Percentiles rank a stretch among this genome's conserved stretches.
Conservation (phyloP, 2,797 vertebrate species). For the Rhyacichthys aspro region DNA sequence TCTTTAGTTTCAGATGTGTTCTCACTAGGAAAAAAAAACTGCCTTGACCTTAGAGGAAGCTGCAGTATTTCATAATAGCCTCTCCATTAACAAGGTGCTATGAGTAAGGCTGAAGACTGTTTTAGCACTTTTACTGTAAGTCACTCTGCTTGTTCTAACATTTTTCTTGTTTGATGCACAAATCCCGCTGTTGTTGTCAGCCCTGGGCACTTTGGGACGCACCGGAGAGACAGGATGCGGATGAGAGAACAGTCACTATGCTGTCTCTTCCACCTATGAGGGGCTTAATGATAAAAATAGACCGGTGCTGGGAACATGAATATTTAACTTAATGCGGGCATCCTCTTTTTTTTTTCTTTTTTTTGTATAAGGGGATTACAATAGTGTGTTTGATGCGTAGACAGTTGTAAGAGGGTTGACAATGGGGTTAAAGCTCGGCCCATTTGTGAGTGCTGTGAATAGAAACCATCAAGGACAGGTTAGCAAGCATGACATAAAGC, state of each 20-base stretch:
- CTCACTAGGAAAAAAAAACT: conserved; percentile 5
- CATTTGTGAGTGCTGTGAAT: conserved; percentile 34
- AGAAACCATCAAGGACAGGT: conserved; percentile 50
- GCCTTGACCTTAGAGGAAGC: conserved; percentile 14
- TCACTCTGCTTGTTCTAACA: neutral
- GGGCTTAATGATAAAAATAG: conserved; percentile 77
- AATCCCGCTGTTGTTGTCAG: conserved; percentile 37
- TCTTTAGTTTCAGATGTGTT: neutral
- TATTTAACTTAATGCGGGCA: conserved; percentile 80
- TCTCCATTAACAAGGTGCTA: conserved; percentile 13
- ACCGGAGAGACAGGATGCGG: conserved; percentile 55
- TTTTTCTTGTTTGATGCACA: conserved; percentile 38
- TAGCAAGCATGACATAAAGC: conserved; percentile 34
- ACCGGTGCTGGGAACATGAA: conserved; percentile 70
- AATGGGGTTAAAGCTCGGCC: conserved; percentile 31
- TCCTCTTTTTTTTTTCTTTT: conserved; percentile 35
- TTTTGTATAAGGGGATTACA: conserved; percentile 38
- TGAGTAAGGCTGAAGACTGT: conserved; percentile 17
- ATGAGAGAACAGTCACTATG: conserved; percentile 67
- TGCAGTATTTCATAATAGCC: conserved; percentile 11
- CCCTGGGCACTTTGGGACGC: conserved; percentile 43
- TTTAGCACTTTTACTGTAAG: conserved; percentile 22
- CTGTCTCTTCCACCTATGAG: conserved; percentile 69
- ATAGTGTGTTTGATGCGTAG: conserved; percentile 25
- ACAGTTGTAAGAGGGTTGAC: conserved; percentile 26